Evolutionary conservation across 2,888 invertebrate genomes (phyloP).

Genomic region (Tholera decimalis): DNA sequence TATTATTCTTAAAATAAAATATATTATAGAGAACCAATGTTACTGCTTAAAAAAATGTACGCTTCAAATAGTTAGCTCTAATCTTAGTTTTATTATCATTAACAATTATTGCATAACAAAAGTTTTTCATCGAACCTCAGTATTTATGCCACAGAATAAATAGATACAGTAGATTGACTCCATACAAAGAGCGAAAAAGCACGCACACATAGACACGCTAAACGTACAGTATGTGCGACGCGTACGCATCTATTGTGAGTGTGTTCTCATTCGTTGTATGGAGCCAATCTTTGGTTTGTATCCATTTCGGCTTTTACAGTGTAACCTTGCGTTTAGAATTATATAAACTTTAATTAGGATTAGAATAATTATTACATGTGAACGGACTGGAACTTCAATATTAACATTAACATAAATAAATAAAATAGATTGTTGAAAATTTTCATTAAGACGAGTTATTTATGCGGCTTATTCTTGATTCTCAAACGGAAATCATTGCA

Average conservation of each 20-base stretch:
- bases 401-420: conserved; percentile 4
- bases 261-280: not conserved
- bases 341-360: conserved; percentile 50
- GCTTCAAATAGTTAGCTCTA: conserved; percentile 67
- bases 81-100: conserved; percentile 54
- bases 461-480: not conserved
- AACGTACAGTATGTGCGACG: not conserved
- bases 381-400: conserved; percentile 10
- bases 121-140: conserved; percentile 35
- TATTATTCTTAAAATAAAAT: conserved; percentile 81
- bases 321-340: conserved; percentile 38
- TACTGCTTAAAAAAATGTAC: conserved; percentile 80
- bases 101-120: conserved; percentile 56
- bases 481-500: not conserved
- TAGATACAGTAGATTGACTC: not conserved
- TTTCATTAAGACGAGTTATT: not conserved
- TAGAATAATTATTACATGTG: conserved; percentile 10
- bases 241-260: not conserved
- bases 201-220: not conserved
- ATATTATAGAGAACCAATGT: conserved; percentile 81
- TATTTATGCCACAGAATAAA: conserved; percentile 12
- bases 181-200: not conserved
- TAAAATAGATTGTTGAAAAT: conserved; percentile 6
- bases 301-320: conserved; percentile 21
- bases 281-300: not conserved